phyloP scores from a whole-genome alignment of 2,113 vertebrate species.

The Platycercus adscitus region DNA sequence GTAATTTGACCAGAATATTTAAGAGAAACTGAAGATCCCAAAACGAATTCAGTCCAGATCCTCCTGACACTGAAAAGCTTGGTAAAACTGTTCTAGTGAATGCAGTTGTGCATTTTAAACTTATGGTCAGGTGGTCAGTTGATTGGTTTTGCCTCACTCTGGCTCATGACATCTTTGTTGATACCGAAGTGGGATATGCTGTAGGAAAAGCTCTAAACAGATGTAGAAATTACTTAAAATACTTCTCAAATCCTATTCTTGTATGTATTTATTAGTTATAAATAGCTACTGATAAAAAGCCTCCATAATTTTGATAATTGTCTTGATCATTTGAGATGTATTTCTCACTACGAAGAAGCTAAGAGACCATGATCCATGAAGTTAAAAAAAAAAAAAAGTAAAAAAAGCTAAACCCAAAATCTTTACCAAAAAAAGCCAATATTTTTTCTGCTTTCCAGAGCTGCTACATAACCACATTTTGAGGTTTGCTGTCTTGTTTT shows the following conservation, averaged over 20 bases:
- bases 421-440: not conserved
- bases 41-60: not conserved
- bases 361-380: not conserved
- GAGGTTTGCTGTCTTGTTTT: not conserved
- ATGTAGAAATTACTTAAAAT: not conserved
- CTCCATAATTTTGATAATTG: not conserved
- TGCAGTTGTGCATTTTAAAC: not conserved
- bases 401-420: not conserved
- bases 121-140: not conserved
- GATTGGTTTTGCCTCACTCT: not conserved
- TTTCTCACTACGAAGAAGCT: not conserved
- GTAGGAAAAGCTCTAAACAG: not conserved
- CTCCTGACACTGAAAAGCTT: not conserved
- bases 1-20: not conserved
- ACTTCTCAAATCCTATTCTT: not conserved
- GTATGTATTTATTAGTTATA: not conserved
- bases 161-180: not conserved
- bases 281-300: not conserved
- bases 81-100: not conserved
- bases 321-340: not conserved
- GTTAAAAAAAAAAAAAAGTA: not conserved
- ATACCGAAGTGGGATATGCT: not conserved
- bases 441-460: fast-evolving
- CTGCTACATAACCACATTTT: not conserved
- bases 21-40: not conserved